Percentiles rank a stretch among this genome's conserved stretches.
These are phyloP conservation scores for Gisinianus flammeolus DNA, from an alignment of 2,888 invertebrate genomes.

Conservation along the genomic window DNA sequence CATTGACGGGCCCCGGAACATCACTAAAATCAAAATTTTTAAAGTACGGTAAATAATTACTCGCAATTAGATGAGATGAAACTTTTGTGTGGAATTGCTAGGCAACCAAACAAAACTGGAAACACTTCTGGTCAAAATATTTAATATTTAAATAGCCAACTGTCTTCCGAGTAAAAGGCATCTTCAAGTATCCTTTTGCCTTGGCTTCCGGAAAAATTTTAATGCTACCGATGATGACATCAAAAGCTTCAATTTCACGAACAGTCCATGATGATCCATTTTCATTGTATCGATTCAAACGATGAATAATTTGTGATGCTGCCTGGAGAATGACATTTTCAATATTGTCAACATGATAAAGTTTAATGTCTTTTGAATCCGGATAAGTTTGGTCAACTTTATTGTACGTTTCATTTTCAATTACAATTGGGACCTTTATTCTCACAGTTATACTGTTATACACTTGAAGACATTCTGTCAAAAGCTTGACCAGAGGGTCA, in stretches of 20 bases:
- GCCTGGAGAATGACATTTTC: not conserved
- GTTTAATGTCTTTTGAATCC: not conserved
- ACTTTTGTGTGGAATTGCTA: not conserved
- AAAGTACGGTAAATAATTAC: not conserved
- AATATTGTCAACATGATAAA: not conserved
- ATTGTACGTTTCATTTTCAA: not conserved
- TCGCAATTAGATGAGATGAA: not conserved
- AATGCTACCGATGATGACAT: not conserved
- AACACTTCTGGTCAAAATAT: not conserved
- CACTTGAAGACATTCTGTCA: not conserved
- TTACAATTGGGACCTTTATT: not conserved
- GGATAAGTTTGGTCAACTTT: not conserved
- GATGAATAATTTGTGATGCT: not conserved
- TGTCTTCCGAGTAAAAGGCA: not conserved
- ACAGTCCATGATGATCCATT: not conserved
- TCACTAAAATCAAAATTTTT: not conserved
- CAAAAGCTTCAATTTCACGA: not conserved
- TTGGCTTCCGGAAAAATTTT: not conserved
- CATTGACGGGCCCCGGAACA: not conserved
- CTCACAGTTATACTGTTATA: not conserved
- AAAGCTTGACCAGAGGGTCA: not conserved
- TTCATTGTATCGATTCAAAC: not conserved
- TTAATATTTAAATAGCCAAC: not conserved
- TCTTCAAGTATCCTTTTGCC: not conserved
- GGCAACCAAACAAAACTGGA: not conserved